Evolutionary conservation across 2,113 vertebrate genomes (phyloP).

Genomic region (Euleptes europaea): DNA sequence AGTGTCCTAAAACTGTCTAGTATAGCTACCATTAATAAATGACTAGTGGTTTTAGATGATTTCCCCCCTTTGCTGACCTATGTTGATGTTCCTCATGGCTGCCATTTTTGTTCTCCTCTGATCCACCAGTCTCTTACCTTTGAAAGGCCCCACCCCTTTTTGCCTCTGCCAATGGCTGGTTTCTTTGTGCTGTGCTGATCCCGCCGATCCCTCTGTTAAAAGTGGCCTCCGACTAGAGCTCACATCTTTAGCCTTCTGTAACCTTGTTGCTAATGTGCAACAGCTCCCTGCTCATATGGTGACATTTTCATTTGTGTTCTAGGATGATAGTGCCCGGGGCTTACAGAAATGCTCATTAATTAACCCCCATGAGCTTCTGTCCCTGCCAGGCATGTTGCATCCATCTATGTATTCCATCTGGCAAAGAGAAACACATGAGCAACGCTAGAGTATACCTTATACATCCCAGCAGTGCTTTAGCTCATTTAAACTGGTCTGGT

Average conservation of each 20-base stretch:
- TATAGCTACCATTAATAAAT: background rate
- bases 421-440: background rate
- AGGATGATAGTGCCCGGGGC: background rate
- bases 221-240: fast-evolving
- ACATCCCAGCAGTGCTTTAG: background rate
- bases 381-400: background rate
- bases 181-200: background rate
- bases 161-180: background rate
- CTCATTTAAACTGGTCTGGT: slow-evolving; percentile 39
- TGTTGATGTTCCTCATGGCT: background rate
- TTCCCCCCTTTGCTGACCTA: background rate
- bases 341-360: slow-evolving; percentile 59
- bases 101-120: slow-evolving; percentile 3
- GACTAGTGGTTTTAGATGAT: background rate
- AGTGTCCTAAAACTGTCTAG: too few relatives aligned
- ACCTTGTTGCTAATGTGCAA: slow-evolving; percentile 1
- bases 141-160: background rate
- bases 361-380: slow-evolving; percentile 27
- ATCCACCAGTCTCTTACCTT: background rate
- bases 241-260: background rate
- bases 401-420: fast-evolving
- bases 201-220: background rate
- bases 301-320: slow-evolving; percentile 25
- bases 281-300: background rate
- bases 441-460: slow-evolving; percentile 30